Evolutionary conservation across 1,140 invertebrate genomes (phyloP).

Genomic region (Eriosoma lanigerum): DNA sequence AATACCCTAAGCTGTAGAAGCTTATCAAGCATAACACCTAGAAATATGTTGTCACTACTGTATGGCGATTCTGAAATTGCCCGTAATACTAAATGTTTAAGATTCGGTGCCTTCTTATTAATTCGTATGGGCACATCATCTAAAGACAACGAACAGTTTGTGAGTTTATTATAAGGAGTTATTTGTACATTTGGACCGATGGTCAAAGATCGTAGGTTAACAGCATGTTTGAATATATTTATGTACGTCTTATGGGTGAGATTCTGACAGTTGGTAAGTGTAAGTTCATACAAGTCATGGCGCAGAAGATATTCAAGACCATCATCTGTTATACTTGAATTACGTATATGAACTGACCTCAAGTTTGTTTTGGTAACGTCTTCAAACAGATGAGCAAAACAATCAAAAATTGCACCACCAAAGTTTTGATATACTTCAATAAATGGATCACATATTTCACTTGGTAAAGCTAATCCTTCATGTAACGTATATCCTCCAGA

Average conservation of each 20-base stretch:
- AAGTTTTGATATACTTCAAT: conserved; percentile 66
- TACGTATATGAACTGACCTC: conserved; percentile 68
- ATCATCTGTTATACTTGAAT: conserved; percentile 70
- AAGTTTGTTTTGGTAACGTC: conserved; percentile 69
- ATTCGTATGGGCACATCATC: conserved; percentile 58
- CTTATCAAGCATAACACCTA: conserved; percentile 63
- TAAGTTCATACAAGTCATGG: conserved; percentile 73
- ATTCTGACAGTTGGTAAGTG: conserved; percentile 71
- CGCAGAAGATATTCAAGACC: conserved; percentile 69
- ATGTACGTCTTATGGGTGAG: conserved; percentile 66
- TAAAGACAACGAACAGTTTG: conserved; percentile 27
- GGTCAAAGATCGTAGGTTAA: conserved; percentile 58
- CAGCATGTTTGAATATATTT: conserved; percentile 62
- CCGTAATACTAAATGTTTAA: conserved; percentile 67
- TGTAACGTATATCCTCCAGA: conserved; percentile 53
- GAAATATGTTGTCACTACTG: conserved; percentile 60
- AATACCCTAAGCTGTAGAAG: conserved; percentile 70
- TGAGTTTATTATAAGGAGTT: conserved; percentile 35
- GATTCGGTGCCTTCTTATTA: conserved; percentile 67
- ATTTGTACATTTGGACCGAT: conserved; percentile 56
- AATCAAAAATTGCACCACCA: conserved; percentile 60
- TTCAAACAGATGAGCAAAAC: conserved; percentile 72
- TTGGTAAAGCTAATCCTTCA: conserved; percentile 65
- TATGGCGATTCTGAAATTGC: conserved; percentile 58
- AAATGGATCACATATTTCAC: conserved; percentile 72